Evolutionary conservation across 2,797 vertebrate genomes (phyloP).

Genomic region (Odontamblyopus rebecca): DNA sequence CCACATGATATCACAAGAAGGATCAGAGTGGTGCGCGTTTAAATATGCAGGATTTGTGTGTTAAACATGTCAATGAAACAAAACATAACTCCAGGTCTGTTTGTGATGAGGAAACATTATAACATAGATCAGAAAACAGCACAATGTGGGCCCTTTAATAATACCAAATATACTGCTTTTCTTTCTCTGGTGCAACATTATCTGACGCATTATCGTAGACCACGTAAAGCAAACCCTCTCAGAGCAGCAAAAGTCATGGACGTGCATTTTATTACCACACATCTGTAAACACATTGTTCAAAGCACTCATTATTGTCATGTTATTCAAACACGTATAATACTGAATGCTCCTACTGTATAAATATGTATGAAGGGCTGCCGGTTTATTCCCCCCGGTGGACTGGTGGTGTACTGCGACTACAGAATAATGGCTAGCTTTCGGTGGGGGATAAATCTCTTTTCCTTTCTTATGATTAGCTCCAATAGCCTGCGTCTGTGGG

Average conservation of each 20-base stretch:
- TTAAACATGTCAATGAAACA: too few species aligned
- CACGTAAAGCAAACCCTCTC: background rate
- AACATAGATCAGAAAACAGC: too few species aligned
- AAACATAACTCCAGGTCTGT: too few species aligned
- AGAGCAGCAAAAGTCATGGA: background rate
- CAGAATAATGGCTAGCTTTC: slow-evolving; percentile 1
- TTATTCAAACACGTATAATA: slow-evolving; percentile 2
- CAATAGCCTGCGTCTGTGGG: slow-evolving; percentile 12
- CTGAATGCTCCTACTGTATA: background rate
- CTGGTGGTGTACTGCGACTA: background rate
- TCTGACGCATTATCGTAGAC: background rate
- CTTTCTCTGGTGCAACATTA: background rate
- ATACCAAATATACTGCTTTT: background rate
- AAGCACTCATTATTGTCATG: background rate
- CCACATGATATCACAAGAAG: too few species aligned
- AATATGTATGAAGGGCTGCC: slow-evolving; percentile 3
- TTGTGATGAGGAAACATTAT: too few species aligned
- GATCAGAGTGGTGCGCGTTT: too few species aligned
- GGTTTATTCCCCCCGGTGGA: slow-evolving; percentile 8
- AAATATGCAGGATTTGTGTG: too few species aligned
- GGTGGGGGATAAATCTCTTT: slow-evolving; percentile 13
- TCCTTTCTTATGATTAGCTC: slow-evolving; percentile 15
- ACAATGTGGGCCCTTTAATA: background rate
- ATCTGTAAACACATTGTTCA: background rate
- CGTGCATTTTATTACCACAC: background rate